Conservation (phyloP, 2,113 vertebrate species). For the Pedetes capensis region DNA sequence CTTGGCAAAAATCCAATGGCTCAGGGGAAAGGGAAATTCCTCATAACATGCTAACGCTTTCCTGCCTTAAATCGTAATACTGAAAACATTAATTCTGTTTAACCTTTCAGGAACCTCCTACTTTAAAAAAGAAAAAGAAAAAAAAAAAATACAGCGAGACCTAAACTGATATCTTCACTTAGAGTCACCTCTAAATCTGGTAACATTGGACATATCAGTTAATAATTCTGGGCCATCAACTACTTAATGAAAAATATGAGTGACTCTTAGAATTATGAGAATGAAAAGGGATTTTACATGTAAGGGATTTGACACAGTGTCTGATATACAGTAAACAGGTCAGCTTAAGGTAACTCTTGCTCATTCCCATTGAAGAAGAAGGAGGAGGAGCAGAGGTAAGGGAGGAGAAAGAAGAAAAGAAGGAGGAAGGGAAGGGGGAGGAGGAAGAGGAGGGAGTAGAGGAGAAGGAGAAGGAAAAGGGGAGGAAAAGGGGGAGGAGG, state of each 20-base stretch:
- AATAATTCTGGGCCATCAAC: background rate
- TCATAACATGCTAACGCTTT: conserved; percentile 31
- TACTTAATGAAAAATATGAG: background rate
- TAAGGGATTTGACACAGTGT: background rate
- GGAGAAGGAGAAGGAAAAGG: too few species aligned
- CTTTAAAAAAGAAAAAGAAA: too few species aligned
- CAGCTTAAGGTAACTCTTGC: background rate
- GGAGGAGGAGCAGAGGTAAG: background rate
- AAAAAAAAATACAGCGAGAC: background rate
- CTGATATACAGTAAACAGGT: background rate
- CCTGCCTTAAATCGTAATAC: conserved; percentile 25
- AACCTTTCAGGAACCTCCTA: conserved; percentile 16
- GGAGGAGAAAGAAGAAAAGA: too few species aligned
- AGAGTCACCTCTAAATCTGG: background rate
- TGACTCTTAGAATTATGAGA: background rate
- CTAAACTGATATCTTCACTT: background rate
- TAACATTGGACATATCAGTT: background rate
- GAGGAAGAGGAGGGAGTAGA: too few species aligned
- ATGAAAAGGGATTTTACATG: background rate
- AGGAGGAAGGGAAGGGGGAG: background rate
- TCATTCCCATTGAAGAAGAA: background rate
- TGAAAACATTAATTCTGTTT: conserved; percentile 33
- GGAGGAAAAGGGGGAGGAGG: too few species aligned
- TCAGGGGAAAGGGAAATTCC: conserved; percentile 51
- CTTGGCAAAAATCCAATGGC: conserved; percentile 47